phyloP scores from a whole-genome alignment of 2,888 invertebrate species.

The Diarsia dahlii region DNA sequence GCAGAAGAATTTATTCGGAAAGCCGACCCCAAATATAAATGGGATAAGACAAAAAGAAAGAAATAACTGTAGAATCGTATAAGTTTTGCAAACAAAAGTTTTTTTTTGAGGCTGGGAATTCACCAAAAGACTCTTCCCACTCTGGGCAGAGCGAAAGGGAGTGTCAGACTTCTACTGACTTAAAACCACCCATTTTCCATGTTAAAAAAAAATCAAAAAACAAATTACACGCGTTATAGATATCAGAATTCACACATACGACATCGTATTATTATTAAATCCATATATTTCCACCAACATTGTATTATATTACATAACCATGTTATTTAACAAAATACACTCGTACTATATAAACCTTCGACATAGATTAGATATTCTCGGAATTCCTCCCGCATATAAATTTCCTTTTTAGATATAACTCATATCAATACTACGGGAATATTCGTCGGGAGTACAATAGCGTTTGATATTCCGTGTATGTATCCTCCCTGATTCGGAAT shows the following conservation, averaged over 20 bases:
- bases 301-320: not conserved
- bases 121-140: no score
- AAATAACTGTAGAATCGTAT: no score
- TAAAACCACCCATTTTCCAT: no score
- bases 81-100: no score
- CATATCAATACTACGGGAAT: conserved; percentile 69
- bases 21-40: no score
- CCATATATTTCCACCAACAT: not conserved
- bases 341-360: conserved; percentile 17
- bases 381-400: conserved; percentile 58
- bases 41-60: no score
- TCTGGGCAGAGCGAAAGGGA: no score
- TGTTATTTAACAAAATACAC: conserved; percentile 37
- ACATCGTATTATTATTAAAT: not conserved
- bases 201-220: no score
- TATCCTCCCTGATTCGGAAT: conserved; percentile 79
- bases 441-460: conserved; percentile 69
- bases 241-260: not conserved
- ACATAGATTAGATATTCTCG: conserved; percentile 58
- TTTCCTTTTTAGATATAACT: conserved; percentile 60
- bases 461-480: conserved; percentile 83
- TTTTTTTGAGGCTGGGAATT: no score
- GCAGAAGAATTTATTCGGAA: no score
- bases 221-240: not conserved
- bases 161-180: no score